Conservation (phyloP, 2,113 vertebrate genomes). For the Ranitomeya variabilis region DNA sequence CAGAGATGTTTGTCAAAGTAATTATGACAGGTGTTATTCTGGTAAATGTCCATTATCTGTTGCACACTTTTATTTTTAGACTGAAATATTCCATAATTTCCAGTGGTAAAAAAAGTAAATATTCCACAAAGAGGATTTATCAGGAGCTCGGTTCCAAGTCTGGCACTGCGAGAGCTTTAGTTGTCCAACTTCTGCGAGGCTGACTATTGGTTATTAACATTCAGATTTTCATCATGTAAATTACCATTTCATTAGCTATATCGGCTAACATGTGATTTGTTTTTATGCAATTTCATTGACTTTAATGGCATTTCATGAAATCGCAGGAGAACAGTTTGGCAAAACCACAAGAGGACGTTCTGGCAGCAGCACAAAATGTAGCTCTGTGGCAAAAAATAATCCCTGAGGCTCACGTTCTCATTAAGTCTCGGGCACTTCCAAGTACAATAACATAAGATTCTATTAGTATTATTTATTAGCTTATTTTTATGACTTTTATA, state of each 20-base stretch:
- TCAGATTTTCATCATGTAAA: conserved; percentile 32
- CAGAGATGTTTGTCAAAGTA: neutral
- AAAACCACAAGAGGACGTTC: conserved; percentile 21
- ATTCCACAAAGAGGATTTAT: conserved; percentile 38
- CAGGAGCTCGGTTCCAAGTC: conserved; percentile 20
- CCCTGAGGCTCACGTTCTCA: neutral
- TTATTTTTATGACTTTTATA: neutral
- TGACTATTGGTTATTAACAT: conserved; percentile 42
- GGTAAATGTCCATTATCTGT: conserved; percentile 11
- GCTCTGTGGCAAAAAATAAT: conserved; percentile 7
- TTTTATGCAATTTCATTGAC: conserved; percentile 33
- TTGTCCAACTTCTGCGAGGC: conserved; percentile 30
- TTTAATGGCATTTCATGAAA: conserved; percentile 16
- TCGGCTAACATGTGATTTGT: conserved; percentile 30
- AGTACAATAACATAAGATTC: neutral
- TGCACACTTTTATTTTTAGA: neutral
- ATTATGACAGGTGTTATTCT: conserved; percentile 23
- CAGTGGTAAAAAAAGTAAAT: conserved; percentile 47
- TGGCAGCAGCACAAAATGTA: conserved; percentile 1
- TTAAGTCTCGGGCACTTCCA: neutral
- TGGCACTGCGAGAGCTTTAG: conserved; percentile 16
- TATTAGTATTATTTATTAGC: conserved; percentile 18
- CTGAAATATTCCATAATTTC: conserved; percentile 20
- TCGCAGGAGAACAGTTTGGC: neutral
- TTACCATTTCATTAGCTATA: conserved; percentile 28